Base-by-base conservation (phyloP, 2,888 invertebrate species). In the Dastarcus helophoroides region DNA sequence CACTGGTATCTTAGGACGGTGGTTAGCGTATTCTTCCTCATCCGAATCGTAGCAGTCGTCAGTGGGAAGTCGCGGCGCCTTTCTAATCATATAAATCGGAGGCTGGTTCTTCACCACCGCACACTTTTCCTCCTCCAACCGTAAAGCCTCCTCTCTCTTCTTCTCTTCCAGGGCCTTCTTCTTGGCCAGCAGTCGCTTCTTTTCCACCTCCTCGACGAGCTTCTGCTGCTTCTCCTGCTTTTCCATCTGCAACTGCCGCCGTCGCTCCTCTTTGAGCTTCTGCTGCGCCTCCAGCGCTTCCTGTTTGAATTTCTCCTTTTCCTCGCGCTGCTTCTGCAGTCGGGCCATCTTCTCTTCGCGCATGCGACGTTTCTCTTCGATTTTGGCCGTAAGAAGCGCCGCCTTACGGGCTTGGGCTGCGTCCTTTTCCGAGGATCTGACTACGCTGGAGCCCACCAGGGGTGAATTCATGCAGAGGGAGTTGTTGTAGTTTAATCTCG, bases 31-130 rank as follows among this genome's bases (percentile, higher is more conserved):
- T 1, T 53, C 58, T 0, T 65, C 66, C 14, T 65, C 64, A 31
- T 71, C 71, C 0, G 69, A 69, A 57, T 67, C 64, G 39, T 71
- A 67, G 60, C 70, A 71, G 19, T 71, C 71, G 21, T 64, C 63
- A 3, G 53, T 53, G 53, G 71, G 70, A 53, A 70, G 56, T 5
- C 56, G 58, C 0, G 71, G 70, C 8, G 63, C 58, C 29, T 57
- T 36, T 3, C 41, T 33, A 6, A 28, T 40, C 8, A 56, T 40
- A 28, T 56, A 50, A 15, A 48, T 37, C 8, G 51, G 53, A 11
- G 39, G 48, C 30, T 54, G 55, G 1, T 43, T 46, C 3, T 51
- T 29, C n/a, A 45, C 16, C 33, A 47, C 49, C 32, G 47, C 50
- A 2, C 40, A 27, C 36, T 48, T 54, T 21, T 54, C 64, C 37